These are phyloP conservation scores for Brachystomella parvula DNA, from an alignment of 1,140 invertebrate genomes.

Conservation along the genomic window DNA sequence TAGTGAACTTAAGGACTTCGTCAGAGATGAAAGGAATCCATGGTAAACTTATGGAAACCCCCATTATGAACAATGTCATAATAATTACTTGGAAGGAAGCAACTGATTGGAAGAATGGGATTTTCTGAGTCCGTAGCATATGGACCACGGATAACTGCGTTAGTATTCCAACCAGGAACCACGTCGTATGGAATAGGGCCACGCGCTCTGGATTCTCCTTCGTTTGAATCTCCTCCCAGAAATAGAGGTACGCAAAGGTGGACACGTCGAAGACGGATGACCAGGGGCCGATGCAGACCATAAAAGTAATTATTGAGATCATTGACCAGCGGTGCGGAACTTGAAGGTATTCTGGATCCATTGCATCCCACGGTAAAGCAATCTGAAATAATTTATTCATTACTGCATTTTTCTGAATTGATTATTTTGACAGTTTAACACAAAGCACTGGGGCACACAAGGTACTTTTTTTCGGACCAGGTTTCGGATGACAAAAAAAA, in stretches of 20 bases:
- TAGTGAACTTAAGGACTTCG: constrained; percentile 5
- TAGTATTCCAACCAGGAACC: constrained; percentile 22
- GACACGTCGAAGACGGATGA: constrained; percentile 23
- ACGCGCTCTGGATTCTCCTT: not conserved
- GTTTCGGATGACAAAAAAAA: too few species aligned
- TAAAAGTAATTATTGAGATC: constrained; percentile 19
- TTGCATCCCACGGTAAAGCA: constrained; percentile 25
- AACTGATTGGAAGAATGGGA: constrained; percentile 22
- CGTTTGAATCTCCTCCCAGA: constrained; percentile 18
- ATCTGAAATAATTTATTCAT: constrained; percentile 13
- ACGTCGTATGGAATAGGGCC: constrained; percentile 14
- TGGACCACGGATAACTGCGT: constrained; percentile 27
- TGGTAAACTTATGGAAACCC: constrained; percentile 11
- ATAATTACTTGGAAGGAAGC: constrained; percentile 4
- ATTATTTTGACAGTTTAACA: too few species aligned
- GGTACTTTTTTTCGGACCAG: too few species aligned
- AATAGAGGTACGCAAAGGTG: constrained; percentile 23
- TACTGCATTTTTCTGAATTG: too few species aligned
- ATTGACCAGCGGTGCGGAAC: constrained; percentile 27
- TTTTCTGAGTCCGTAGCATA: constrained; percentile 22
- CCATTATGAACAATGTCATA: constrained; percentile 22
- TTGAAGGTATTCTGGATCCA: constrained; percentile 21
- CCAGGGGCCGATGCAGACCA: constrained; percentile 27
- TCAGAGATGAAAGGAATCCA: constrained; percentile 16
- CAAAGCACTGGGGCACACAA: too few species aligned